Evolutionary conservation across 2,113 vertebrate genomes (phyloP), one percentile per base, ranked within the genome.

Genomic region (Pollachius pollachius): DNA sequence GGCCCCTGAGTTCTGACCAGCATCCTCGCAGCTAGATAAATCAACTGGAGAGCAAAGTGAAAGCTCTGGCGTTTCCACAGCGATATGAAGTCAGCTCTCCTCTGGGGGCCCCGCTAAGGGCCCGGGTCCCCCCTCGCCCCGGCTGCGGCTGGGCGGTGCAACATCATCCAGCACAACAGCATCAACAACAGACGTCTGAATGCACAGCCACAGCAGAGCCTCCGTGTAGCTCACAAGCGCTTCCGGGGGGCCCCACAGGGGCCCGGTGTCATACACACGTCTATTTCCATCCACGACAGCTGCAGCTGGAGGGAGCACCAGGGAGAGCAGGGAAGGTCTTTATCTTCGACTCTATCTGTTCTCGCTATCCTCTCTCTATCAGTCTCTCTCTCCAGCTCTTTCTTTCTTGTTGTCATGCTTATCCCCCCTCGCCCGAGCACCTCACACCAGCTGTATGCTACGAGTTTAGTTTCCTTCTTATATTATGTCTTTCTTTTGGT

Each of bases 1-100:
- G 76, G 84, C 86, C 82, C 78, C 78, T 85, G 82, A 82, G 72
- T 85, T 80, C 75, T 85, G 71, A 76, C 84, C 78, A 83, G 81
- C 68, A 89, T 80, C 78, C 84, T 6, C 79, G 73, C 85, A 82
- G 89, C 89, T 84, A 78, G 85, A 88, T 76, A 89, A 81, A 89
- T 90, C 85, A 84, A 72, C 19, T 37, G 30, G 30, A 34, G 30
- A 34, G 30, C 30, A 34, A 34, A 34, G 30, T 7, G 30, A 80
- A 61, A 74, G 81, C 79, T 86, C 84, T 88, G 83, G 80, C 82
- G 84, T 88, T 84, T 80, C 41, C 79, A 68, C 85, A 81, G 70
- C 70, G 87, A 84, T 85, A 80, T 85, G 73, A 81, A 78, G 84
- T 80, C 77, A 60, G 59, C 70, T 70, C 75, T 88, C 88, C 85